Evolutionary conservation across 2,888 invertebrate genomes (phyloP).

Genomic region (Hirtodrosophila alboralis): DNA sequence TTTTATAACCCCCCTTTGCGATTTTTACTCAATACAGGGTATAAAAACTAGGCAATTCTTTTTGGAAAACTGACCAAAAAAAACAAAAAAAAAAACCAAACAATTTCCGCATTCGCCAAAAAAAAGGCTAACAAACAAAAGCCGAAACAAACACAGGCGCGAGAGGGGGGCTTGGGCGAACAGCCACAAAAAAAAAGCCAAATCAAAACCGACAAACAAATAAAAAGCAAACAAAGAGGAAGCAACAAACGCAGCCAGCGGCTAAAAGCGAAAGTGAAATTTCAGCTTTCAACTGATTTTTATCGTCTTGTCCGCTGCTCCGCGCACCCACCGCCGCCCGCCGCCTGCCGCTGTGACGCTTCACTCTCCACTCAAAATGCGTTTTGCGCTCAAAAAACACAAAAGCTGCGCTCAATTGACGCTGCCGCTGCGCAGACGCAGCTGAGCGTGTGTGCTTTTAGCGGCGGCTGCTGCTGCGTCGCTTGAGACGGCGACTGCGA

Average conservation of each 20-base stretch:
- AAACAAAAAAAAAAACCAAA: constrained; percentile 20
- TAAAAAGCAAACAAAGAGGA: constrained; percentile 56
- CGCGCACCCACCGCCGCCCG: constrained; percentile 1
- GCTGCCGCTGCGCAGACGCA: constrained; percentile 73
- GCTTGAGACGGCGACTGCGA: neutral
- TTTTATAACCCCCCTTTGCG: too few relatives aligned
- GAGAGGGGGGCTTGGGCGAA: constrained; percentile 2
- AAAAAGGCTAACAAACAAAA: constrained; percentile 47
- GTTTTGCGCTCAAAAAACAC: constrained; percentile 36
- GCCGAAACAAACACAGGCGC: constrained; percentile 31
- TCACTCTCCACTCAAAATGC: neutral
- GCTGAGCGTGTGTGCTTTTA: constrained; percentile 68
- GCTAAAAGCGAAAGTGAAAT: constrained; percentile 84
- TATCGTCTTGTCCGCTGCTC: constrained; percentile 46
- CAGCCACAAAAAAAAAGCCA: constrained; percentile 16
- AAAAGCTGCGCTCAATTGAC: constrained; percentile 42
- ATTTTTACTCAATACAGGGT: neutral
- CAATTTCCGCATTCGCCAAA: constrained; percentile 54
- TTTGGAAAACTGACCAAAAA: constrained; percentile 31
- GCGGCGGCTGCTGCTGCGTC: constrained; percentile 19
- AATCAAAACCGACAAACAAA: constrained; percentile 41
- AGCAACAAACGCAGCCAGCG: constrained; percentile 35
- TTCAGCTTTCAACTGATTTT: constrained; percentile 81
- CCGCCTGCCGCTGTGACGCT: too few relatives aligned
- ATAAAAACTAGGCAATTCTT: constrained; percentile 29